Base-by-base conservation (phyloP, 2,797 vertebrate genomes). In the Cirrhinus mrigala region DNA sequence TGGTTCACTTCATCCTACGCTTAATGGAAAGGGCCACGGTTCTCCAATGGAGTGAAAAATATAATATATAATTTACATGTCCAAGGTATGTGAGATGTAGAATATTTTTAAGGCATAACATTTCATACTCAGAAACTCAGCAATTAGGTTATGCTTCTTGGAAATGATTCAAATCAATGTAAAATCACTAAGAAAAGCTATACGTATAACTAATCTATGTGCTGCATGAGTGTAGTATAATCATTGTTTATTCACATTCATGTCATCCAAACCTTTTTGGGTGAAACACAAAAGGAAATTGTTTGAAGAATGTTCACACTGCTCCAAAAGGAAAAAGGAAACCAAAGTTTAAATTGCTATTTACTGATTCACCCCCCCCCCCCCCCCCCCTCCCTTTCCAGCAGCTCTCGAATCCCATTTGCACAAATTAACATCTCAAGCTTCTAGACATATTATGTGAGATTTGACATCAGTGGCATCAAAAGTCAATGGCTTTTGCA, bases 1-100 rank as follows among this genome's bases (percentile, higher is more conserved):
- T 74, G 90, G 73, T 58, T 46, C 15, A 58, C 46, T 40, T 60
- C 74, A 82, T 62, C 70, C 69, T 62, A 48, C 24, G 48, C 84
- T 73, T 75, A 85, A 76, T 70, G n/a, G 79, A 74, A 79, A 24
- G 22, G n/a, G 62, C 15, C 69, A 71, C 16, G 4, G 6, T 68
- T 77, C 20, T 64, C 37, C 22, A 73, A 22, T 52, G 54, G 10
- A 70, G 54, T 71, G 71, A 9, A 70, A 60, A 70, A 58, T 37
- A 70, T 29, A 60, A 58, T 40, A 60, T 68, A 58, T 27, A 4
- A 56, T 77, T 37, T 6, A 22, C 37, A 68, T 54, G 82, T 18
- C 9, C 44, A 20, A 56, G 33, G n/a, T 16, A 24, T 68, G 70
- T 50, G 48, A 83, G 46, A 22, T 60, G 44, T 12, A 15, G 12